These are phyloP conservation scores for Miltochrista miniata DNA, from an alignment of 2,888 invertebrate species.

Conservation along the genomic window DNA sequence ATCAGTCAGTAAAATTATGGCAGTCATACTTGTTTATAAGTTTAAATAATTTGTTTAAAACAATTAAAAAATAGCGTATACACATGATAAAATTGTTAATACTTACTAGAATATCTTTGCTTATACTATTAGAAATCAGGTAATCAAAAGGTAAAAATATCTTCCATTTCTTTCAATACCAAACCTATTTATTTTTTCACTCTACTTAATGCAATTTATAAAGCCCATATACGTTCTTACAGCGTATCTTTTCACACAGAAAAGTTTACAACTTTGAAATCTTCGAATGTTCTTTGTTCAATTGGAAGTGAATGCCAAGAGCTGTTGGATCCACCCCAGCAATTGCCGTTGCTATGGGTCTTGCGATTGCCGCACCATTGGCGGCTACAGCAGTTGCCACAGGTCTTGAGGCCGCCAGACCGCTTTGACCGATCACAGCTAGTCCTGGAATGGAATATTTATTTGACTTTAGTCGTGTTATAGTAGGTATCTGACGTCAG, in stretches of 20 bases:
- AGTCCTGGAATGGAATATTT: slow-evolving; percentile 70
- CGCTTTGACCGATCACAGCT: slow-evolving; percentile 85
- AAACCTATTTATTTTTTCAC: too few relatives aligned
- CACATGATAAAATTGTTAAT: too few relatives aligned
- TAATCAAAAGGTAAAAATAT: too few relatives aligned
- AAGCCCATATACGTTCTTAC: too few relatives aligned
- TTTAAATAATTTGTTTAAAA: too few relatives aligned
- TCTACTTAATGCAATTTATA: too few relatives aligned
- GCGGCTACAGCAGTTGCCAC: slow-evolving; percentile 88
- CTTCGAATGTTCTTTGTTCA: slow-evolving; percentile 31
- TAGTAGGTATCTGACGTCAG: neutral
- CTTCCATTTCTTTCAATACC: too few relatives aligned
- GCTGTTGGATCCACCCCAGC: slow-evolving; percentile 85
- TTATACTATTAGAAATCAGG: too few relatives aligned
- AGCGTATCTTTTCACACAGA: too few relatives aligned
- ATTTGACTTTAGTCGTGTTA: neutral
- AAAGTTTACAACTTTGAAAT: neutral
- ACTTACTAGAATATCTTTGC: too few relatives aligned
- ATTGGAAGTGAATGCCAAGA: slow-evolving; percentile 55
- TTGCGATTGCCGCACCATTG: slow-evolving; percentile 87
- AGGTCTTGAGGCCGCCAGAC: slow-evolving; percentile 89
- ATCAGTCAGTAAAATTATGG: slow-evolving; percentile 14
- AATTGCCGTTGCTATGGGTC: slow-evolving; percentile 89
- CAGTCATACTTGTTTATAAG: neutral
- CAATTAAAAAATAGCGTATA: too few relatives aligned